These are phyloP conservation scores for Cephus spinipes DNA, from an alignment of 2,888 invertebrate genomes.

Conservation along the genomic window DNA sequence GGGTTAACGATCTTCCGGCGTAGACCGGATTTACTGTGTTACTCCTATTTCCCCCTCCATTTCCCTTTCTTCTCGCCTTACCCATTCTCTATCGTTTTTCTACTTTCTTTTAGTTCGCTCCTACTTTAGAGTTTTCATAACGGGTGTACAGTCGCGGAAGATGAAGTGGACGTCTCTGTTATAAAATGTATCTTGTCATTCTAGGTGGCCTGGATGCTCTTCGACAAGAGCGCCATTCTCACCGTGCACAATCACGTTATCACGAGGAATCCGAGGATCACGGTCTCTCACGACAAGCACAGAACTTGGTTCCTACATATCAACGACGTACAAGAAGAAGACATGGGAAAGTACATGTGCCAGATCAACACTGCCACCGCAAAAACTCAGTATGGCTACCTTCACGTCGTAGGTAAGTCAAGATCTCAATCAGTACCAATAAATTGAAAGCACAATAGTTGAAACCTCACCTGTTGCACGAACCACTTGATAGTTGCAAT, in stretches of 20 bases:
- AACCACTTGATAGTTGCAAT: not conserved
- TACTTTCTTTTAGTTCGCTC: not conserved
- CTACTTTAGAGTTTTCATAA: not conserved
- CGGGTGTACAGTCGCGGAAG: slow-evolving; percentile 4
- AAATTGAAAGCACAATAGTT: not conserved
- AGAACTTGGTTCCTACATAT: slow-evolving; percentile 94
- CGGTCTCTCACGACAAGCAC: slow-evolving; percentile 92
- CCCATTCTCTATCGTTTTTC: not conserved
- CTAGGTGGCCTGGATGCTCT: slow-evolving; percentile 97
- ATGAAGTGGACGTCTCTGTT: not conserved
- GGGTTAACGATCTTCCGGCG: not conserved
- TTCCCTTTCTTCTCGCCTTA: not conserved
- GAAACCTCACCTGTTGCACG: not conserved
- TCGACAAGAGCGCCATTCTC: slow-evolving; percentile 92
- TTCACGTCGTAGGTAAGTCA: slow-evolving; percentile 90
- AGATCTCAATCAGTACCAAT: slow-evolving; percentile 2
- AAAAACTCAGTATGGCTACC: slow-evolving; percentile 91
- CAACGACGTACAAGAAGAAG: slow-evolving; percentile 90
- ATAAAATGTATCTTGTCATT: slow-evolving; percentile 47
- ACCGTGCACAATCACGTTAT: slow-evolving; percentile 96
- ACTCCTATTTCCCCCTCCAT: not conserved
- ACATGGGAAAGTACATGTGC: slow-evolving; percentile 93
- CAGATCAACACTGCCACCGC: slow-evolving; percentile 94
- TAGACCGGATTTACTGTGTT: not conserved
- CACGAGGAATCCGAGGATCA: slow-evolving; percentile 91